Conservation (phyloP, 2,797 vertebrate species). For the Ctenosaura bakeri region DNA sequence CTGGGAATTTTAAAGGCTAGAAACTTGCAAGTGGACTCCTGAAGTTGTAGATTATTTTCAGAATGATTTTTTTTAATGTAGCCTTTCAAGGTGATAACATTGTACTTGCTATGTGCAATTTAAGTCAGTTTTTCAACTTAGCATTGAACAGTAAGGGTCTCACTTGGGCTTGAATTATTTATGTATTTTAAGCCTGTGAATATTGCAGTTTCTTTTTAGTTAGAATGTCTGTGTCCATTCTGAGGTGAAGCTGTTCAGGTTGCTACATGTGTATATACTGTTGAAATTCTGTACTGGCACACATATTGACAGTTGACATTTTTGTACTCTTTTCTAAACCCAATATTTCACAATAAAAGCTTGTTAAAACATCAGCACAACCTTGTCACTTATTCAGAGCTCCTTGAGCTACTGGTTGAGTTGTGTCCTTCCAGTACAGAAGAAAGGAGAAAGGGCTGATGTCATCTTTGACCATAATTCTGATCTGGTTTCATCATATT, state of each 20-base stretch:
- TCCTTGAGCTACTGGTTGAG: rapidly evolving
- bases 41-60: slow-evolving; percentile 74
- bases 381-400: slow-evolving; percentile 35
- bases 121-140: slow-evolving; percentile 84
- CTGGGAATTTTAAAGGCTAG: slow-evolving; percentile 60
- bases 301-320: slow-evolving; percentile 88
- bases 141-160: slow-evolving; percentile 85
- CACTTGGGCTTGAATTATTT: slow-evolving; percentile 78
- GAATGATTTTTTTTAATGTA: slow-evolving; percentile 77
- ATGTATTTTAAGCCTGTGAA: slow-evolving; percentile 91
- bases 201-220: slow-evolving; percentile 86
- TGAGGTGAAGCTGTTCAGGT: slow-evolving; percentile 82
- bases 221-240: slow-evolving; percentile 85
- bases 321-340: slow-evolving; percentile 94
- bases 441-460: background rate
- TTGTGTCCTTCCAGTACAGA: background rate
- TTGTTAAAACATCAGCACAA: slow-evolving; percentile 81
- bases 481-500: background rate
- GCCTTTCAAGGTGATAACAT: slow-evolving; percentile 77
- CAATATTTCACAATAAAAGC: slow-evolving; percentile 94
- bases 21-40: slow-evolving; percentile 60
- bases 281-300: slow-evolving; percentile 89
- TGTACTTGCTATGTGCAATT: slow-evolving; percentile 83
- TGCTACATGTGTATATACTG: slow-evolving; percentile 85
- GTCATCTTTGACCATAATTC: background rate